Conservation (phyloP, 1,140 invertebrate species). For the Zaprionus kolodkinae region DNA sequence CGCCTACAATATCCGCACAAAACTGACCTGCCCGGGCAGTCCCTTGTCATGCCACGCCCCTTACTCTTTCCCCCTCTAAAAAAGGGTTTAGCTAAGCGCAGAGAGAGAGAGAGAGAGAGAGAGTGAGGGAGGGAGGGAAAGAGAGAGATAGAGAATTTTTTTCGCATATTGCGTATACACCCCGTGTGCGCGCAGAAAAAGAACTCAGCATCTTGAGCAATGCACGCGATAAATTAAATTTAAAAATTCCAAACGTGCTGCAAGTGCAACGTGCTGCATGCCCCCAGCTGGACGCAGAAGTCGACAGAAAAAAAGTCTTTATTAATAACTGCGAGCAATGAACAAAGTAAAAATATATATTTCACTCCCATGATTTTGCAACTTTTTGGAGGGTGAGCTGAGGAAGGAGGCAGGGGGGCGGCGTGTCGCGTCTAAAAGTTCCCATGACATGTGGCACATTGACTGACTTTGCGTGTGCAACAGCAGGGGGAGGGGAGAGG, state of each 20-base stretch:
- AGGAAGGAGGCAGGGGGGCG: neutral
- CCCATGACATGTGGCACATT: constrained; percentile 74
- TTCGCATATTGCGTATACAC: constrained; percentile 40
- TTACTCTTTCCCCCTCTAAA: constrained; percentile 6
- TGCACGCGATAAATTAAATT: constrained; percentile 55
- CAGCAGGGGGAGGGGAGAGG: neutral
- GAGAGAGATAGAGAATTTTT: constrained; percentile 35
- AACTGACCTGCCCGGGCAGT: constrained; percentile 12
- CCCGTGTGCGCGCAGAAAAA: neutral
- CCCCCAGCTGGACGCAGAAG: constrained; percentile 12
- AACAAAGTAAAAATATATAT: constrained; percentile 79
- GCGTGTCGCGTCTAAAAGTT: constrained; percentile 57
- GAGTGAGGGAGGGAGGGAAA: no score
- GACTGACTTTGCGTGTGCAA: constrained; percentile 39
- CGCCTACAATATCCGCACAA: constrained; percentile 30
- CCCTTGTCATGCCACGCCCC: neutral
- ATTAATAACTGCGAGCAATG: constrained; percentile 71
- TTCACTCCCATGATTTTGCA: constrained; percentile 79
- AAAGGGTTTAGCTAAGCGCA: constrained; percentile 63
- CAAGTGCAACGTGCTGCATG: constrained; percentile 30
- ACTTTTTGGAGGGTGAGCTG: constrained; percentile 20
- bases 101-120: neutral
- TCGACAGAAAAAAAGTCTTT: constrained; percentile 57
- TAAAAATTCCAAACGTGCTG: constrained; percentile 53
- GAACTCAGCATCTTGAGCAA: neutral